Base-by-base conservation (phyloP, 2,888 invertebrate genomes). In the Malthinus seriepunctatus region DNA sequence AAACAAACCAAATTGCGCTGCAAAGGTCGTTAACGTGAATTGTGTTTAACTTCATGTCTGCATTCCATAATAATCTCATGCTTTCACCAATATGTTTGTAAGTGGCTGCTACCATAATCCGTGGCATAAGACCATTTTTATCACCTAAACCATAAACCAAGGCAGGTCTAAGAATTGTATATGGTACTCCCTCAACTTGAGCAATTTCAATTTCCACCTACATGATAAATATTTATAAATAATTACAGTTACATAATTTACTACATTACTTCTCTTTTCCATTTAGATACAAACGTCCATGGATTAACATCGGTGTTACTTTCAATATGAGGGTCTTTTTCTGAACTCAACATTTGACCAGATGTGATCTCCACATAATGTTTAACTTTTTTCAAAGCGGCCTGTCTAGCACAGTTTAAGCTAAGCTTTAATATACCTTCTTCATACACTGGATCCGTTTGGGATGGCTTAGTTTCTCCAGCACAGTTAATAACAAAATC, bases 31-130 rank as follows among this genome's bases (percentile, higher is more conserved):
- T 76, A 0, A 94, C 92, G 76, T 95, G 93, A 15, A 95, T 88
- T 0, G 95, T 96, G 79, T 95, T 93, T 81, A 93, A 85, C 73
- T 87, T 88, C 65, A 95, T 82, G 60, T 91, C 87, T 8, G 88
- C 87, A 37, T 90, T 91, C 95, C 95, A 96, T 14, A 95, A 81
- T 33, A 96, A 82, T 78, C 94, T 93, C 94, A 96, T 94, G 64
- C 91, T 91, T 79, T 95, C 93, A 34, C 88, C 87, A 32, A 95
- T 81, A 73, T 93, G 88, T 74, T 91, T 93, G 79, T 96, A 96
- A 64, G 95, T 88, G 35, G 90, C 91, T 56, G 93, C 95, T 70
- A 93, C 88, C 33, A 95, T 86, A 51, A 95, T 83, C 42, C 95
- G 86, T 0, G 94, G 93, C 62, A 90, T 91, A 59, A 96, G 79